Evolutionary conservation across 2,113 vertebrate genomes (phyloP).

Genomic region (Gadus chalcogrammus): DNA sequence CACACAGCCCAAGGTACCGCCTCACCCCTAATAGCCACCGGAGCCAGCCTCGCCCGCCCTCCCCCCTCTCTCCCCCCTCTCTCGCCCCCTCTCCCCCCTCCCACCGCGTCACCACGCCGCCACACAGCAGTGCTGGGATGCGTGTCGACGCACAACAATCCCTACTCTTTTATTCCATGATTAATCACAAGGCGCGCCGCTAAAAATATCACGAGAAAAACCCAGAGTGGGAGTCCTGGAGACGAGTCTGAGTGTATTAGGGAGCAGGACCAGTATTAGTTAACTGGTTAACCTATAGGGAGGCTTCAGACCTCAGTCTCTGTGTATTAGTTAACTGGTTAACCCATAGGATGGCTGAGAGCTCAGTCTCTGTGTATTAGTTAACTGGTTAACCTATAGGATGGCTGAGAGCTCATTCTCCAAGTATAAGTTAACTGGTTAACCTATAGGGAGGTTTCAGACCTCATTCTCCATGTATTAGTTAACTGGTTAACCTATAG

Average conservation of each 20-base stretch:
- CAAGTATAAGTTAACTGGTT: too few relatives aligned
- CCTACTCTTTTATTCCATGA: slow-evolving; percentile 52
- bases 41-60: slow-evolving; percentile 71
- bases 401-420: too few relatives aligned
- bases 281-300: neutral
- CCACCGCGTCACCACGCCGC: slow-evolving; percentile 65
- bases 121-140: slow-evolving; percentile 62
- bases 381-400: too few relatives aligned
- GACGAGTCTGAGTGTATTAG: slow-evolving; percentile 62
- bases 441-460: too few relatives aligned
- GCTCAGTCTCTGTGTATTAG: too few relatives aligned
- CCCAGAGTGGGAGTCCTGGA: slow-evolving; percentile 44
- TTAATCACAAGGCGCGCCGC: slow-evolving; percentile 41
- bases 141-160: slow-evolving; percentile 63
- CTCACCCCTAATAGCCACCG: slow-evolving; percentile 62
- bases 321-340: neutral
- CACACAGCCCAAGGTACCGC: slow-evolving; percentile 51
- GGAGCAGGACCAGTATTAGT: slow-evolving; percentile 49
- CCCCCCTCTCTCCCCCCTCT: slow-evolving; percentile 48
- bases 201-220: slow-evolving; percentile 68
- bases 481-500: too few relatives aligned
- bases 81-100: slow-evolving; percentile 60
- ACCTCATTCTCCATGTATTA: too few relatives aligned
- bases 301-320: neutral
- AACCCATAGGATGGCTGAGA: too few relatives aligned